Evolutionary conservation across 2,797 vertebrate species (phyloP), one percentile per base, ranked within the genome.

Genomic region (Falco naumanni): DNA sequence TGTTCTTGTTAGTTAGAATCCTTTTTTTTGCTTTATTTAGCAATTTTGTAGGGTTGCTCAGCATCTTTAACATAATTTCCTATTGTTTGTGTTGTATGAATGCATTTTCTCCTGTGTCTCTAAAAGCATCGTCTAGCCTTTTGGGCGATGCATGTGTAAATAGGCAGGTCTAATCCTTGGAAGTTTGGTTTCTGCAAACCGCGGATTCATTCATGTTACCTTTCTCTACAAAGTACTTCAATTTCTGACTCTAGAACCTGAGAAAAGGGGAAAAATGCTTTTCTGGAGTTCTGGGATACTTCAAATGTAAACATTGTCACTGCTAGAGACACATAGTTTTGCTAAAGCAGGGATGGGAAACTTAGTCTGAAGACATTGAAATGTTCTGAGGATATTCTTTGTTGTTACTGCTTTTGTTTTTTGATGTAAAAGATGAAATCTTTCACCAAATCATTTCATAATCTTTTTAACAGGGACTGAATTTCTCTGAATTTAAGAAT

Each of bases 401-500:
- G 21, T 33, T 37, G 19, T 17, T 25, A 21, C 11, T 45, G 11
- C 4, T 63, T 45, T 48, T 71, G 21, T 45, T 78, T 11, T 75
- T 71, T 56, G 34, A 64, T 48, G 45, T 79, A 61, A 60, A 66
- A 60, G 25, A 79, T 17, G 6, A 28, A 25, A 14, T 25, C 77
- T 78, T 63, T 76, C 39, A 43, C 51, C 51, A 51, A 65, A 34
- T 47, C 13, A 24, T 50, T 54, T 18, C 16, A 76, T 75, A 10
- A 54, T 63, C n/a, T 20, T 76, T 63, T 34, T 93, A 99, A 98
- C 95, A 98, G 98, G 97, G n/a, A 94, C 98, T 99, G 96, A 97
- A 88, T 37, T 11, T 98, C 79, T 97, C 97, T 2, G 98, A 99
- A 97, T 97, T 99, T 78, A 97, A 97, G 95, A 98, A 97, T 56